A percentile compares a stretch with the other conserved stretches of the same genome.
Evolutionary conservation across 1,140 invertebrate genomes (phyloP).

Genomic region (Drosophila sp.): DNA sequence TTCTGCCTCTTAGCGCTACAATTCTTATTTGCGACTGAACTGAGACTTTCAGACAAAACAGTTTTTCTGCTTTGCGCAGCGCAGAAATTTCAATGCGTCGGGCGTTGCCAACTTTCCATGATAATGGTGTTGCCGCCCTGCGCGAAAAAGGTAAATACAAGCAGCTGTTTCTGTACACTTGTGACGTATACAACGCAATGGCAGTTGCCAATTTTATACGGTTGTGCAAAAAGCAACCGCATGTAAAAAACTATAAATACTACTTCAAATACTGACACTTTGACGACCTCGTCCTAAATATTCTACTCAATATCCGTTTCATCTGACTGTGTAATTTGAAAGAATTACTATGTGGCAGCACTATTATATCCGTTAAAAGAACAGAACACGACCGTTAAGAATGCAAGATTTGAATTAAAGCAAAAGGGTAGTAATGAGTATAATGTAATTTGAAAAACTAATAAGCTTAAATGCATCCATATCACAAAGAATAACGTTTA

Average conservation of each 20-base stretch:
- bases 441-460: no score
- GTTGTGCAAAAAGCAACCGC: background rate
- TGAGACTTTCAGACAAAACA: constrained; percentile 38
- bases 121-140: constrained; percentile 10
- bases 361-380: background rate
- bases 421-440: no score
- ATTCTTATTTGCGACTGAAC: constrained; percentile 70
- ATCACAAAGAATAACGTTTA: no score
- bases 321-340: background rate
- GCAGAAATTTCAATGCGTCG: constrained; percentile 27
- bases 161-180: constrained; percentile 8
- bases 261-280: background rate
- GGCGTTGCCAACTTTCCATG: constrained; percentile 34
- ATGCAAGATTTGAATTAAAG: no score
- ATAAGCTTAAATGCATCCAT: no score
- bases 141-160: background rate
- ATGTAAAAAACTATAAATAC: background rate
- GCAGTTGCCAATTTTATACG: background rate
- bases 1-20: constrained; percentile 36
- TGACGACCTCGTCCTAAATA: background rate
- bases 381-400: no score
- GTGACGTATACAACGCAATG: background rate
- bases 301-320: background rate
- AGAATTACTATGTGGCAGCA: background rate
- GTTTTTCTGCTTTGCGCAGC: constrained; percentile 37